Evolutionary conservation across 2,113 vertebrate genomes (phyloP).

Genomic region (Perca flavescens): DNA sequence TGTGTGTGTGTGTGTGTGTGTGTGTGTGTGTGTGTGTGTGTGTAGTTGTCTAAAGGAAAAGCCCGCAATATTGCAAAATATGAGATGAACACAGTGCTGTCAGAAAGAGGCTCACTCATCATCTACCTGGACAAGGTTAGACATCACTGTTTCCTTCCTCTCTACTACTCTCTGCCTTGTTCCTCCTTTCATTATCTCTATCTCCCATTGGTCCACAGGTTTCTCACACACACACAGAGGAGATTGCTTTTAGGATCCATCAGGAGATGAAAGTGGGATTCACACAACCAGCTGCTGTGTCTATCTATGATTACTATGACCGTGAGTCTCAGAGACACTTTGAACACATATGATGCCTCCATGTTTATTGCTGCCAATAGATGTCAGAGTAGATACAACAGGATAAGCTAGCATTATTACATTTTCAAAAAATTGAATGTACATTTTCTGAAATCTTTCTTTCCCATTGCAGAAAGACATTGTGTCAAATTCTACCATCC

Average conservation of each 20-base stretch:
- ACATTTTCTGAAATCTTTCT: background rate
- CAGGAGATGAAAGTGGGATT: slow-evolving; percentile 80
- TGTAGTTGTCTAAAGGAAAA: slow-evolving; percentile 79
- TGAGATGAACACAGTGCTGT: slow-evolving; percentile 78
- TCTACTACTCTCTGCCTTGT: slow-evolving; percentile 4
- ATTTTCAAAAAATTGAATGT: background rate
- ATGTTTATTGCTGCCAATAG: background rate
- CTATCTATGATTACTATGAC: slow-evolving; percentile 87
- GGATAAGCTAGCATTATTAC: background rate
- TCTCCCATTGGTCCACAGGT: slow-evolving; percentile 62
- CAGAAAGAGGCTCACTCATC: slow-evolving; percentile 86
- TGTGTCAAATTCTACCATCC: slow-evolving; percentile 86
- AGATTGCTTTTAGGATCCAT: slow-evolving; percentile 82
- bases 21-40: background rate
- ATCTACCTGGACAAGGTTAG: slow-evolving; percentile 90
- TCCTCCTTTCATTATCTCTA: background rate
- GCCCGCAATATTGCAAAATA: slow-evolving; percentile 86
- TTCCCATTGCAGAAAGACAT: slow-evolving; percentile 67
- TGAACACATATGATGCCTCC: background rate
- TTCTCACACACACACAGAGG: slow-evolving; percentile 70
- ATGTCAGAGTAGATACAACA: background rate
- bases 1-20: too few relatives aligned
- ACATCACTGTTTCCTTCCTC: background rate
- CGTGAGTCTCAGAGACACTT: slow-evolving; percentile 46
- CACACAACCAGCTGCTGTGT: slow-evolving; percentile 86